A percentile compares a stretch with the other conserved stretches of the same genome.
Conservation (phyloP, 2,888 invertebrate species). For the Liopterus haemorrhoidalis region DNA sequence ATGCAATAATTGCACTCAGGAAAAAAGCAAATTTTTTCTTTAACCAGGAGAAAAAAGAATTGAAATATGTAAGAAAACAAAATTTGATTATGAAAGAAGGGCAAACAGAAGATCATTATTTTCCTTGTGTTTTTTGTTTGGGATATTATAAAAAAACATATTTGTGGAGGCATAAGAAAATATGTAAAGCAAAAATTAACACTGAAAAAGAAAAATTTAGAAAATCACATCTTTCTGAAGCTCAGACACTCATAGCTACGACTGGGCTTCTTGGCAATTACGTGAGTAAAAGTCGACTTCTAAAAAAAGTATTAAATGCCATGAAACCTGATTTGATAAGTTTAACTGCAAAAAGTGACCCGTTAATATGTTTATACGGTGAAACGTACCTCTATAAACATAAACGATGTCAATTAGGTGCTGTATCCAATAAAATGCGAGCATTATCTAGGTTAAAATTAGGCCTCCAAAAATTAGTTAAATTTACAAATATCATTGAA, state of each 20-base stretch:
- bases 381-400: conserved; percentile 18
- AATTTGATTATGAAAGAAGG: too few relatives aligned
- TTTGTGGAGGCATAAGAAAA: conserved; percentile 18
- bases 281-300: conserved; percentile 14
- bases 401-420: conserved; percentile 17
- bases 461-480: conserved; percentile 6
- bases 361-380: conserved; percentile 19
- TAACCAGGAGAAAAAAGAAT: too few relatives aligned
- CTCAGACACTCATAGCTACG: conserved; percentile 18
- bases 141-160: conserved; percentile 19
- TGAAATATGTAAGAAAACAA: too few relatives aligned
- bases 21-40: too few relatives aligned
- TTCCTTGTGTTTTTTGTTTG: conserved; percentile 11
- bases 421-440: conserved; percentile 20
- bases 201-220: background rate
- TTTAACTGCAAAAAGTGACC: conserved; percentile 13
- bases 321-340: conserved; percentile 19
- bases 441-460: conserved; percentile 16
- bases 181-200: too few relatives aligned
- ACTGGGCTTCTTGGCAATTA: conserved; percentile 14
- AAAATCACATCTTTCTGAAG: too few relatives aligned
- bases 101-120: conserved; percentile 5
- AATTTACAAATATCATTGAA: conserved; percentile 8
- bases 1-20: too few relatives aligned
- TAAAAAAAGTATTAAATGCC: conserved; percentile 15